Evolutionary conservation across 2,888 invertebrate species (phyloP), one percentile per base, ranked within the genome.

Genomic region (Caenorhabditis virilis): DNA sequence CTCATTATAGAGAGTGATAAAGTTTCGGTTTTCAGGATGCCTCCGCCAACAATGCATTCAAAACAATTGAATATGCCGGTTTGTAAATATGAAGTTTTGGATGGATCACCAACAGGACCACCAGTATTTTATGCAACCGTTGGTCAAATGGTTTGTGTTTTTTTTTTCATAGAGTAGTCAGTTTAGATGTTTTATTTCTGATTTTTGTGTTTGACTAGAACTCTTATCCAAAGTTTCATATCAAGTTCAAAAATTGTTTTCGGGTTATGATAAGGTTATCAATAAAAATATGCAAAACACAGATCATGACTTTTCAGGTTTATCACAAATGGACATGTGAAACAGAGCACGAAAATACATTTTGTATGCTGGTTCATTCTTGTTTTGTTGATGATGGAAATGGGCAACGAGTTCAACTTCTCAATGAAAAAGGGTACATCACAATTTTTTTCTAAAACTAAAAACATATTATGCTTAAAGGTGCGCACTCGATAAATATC

Each of bases 241-340:
- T n/a, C n/a, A n/a, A n/a, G n/a, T n/a, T n/a, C n/a, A n/a, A n/a
- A n/a, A n/a, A n/a, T n/a, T n/a, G n/a, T n/a, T n/a, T n/a, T n/a
- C n/a, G n/a, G n/a, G n/a, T n/a, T n/a, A n/a, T n/a, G n/a, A n/a
- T n/a, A n/a, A n/a, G n/a, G n/a, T n/a, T n/a, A n/a, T n/a, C n/a
- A n/a, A n/a, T n/a, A n/a, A n/a, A n/a, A n/a, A n/a, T n/a, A n/a
- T n/a, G n/a, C n/a, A n/a, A n/a, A n/a, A n/a, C n/a, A n/a, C n/a
- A n/a, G n/a, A n/a, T n/a, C n/a, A 27, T 25, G 41, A 22, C 41
- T 30, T 60, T 64, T 22, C 35, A 74, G 74, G 74, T 81, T 6
- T 81, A 81, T 55, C 81, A 81, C 66, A 81, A 82, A 69, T 81
- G 81, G 81, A 79, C 78, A 11, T 81, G 81, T 59, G 81, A 81